A percentile compares a stretch with the other conserved stretches of the same genome.
These are phyloP conservation scores for Struthidea cinerea DNA, from an alignment of 2,113 vertebrate species.

Conservation along the genomic window DNA sequence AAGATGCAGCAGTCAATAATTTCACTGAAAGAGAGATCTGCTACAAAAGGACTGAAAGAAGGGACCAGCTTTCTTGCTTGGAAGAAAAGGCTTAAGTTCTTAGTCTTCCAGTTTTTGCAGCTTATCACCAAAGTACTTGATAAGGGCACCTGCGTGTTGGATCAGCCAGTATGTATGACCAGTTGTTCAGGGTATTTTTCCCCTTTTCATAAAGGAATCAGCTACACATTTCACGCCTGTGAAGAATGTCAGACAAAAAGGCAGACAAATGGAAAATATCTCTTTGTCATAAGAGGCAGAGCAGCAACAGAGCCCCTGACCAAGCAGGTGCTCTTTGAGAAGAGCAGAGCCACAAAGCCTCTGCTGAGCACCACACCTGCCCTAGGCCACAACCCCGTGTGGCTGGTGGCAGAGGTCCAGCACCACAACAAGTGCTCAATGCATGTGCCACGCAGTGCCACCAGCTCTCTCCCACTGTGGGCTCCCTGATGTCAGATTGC, in stretches of 20 bases:
- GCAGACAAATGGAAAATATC: not conserved
- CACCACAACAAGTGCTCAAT: rapidly evolving
- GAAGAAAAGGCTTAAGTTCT: not conserved
- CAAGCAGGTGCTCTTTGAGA: not conserved
- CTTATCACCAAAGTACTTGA: not conserved
- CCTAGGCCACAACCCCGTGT: rapidly evolving
- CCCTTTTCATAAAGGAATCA: not conserved
- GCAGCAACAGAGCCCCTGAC: not conserved
- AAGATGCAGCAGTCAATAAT: not conserved
- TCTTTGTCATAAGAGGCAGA: not conserved
- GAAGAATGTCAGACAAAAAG: not conserved
- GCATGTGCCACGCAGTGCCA: not conserved
- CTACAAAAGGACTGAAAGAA: not conserved
- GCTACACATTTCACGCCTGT: not conserved
- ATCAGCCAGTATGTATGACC: not conserved
- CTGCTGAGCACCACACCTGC: not conserved
- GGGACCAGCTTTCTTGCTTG: not conserved
- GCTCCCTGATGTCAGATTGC: not conserved
- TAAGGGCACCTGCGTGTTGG: not conserved
- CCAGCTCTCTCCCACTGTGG: not conserved
- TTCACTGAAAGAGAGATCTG: not conserved
- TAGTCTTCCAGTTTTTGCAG: not conserved
- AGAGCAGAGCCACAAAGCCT: not conserved
- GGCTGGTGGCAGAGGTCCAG: not conserved
- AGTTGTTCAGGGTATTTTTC: not conserved